A percentile compares a stretch with the other conserved stretches of the same genome.
Evolutionary conservation across 64 coral and sea anemone genomes (phyloP).

Genomic region (Pocillopora damicornis): DNA sequence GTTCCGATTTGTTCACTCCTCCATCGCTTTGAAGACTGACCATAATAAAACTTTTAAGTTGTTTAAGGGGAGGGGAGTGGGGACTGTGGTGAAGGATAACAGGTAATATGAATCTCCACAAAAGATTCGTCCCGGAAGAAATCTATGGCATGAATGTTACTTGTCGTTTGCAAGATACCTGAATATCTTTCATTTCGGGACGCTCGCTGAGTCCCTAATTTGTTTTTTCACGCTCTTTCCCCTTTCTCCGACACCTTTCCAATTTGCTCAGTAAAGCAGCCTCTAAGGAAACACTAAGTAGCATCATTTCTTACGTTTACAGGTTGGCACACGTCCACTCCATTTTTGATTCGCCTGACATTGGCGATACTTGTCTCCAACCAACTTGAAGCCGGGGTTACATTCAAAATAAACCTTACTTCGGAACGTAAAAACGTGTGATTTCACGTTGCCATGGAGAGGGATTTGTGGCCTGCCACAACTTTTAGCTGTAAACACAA

Average conservation of each 20-base stretch:
- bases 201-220: too few species aligned
- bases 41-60: too few species aligned
- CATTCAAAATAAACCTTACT: slow-evolving; percentile 50
- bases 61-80: too few species aligned
- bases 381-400: slow-evolving; percentile 23
- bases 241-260: not conserved
- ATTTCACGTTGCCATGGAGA: slow-evolving; percentile 20
- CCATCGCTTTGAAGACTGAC: too few species aligned
- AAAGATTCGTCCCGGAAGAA: too few species aligned
- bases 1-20: too few species aligned
- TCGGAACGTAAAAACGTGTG: slow-evolving; percentile 46
- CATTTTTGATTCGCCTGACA: slow-evolving; percentile 60
- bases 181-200: too few species aligned
- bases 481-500: slow-evolving; percentile 41
- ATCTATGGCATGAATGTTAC: too few species aligned
- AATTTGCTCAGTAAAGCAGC: not conserved
- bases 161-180: too few species aligned
- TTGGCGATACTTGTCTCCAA: slow-evolving; percentile 38
- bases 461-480: slow-evolving; percentile 62
- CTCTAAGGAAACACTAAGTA: not conserved
- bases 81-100: too few species aligned
- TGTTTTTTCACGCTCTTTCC: too few species aligned
- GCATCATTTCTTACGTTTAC: slow-evolving; percentile 43
- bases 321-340: slow-evolving; percentile 48
- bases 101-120: too few species aligned